phyloP scores from a whole-genome alignment of 2,888 invertebrate genomes.

The Epsilonema sp. region DNA sequence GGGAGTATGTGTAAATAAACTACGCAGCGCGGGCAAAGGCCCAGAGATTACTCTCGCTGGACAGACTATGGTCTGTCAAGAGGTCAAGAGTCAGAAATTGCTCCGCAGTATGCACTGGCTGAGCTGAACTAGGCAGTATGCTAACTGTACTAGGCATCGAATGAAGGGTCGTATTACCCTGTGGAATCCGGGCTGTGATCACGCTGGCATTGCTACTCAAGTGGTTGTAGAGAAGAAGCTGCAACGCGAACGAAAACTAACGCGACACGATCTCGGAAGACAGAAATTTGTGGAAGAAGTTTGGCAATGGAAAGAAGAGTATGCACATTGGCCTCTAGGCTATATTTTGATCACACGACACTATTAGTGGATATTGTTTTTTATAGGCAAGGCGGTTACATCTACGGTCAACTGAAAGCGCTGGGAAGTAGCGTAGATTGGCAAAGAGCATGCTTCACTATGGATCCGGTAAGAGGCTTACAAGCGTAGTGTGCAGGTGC shows the following conservation, averaged over 20 bases:
- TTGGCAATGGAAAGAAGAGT: constrained; percentile 87
- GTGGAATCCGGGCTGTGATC: constrained; percentile 96
- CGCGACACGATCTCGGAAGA: constrained; percentile 79
- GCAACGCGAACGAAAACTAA: constrained; percentile 62
- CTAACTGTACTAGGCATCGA: too few relatives aligned
- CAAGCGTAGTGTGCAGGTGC: too few relatives aligned
- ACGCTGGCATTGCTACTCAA: constrained; percentile 97
- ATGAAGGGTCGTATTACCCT: constrained; percentile 79
- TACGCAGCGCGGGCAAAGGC: too few relatives aligned
- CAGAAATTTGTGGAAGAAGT: constrained; percentile 72
- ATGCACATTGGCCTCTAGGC: constrained; percentile 24
- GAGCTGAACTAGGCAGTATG: too few relatives aligned
- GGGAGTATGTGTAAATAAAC: too few relatives aligned
- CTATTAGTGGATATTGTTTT: constrained; percentile 10
- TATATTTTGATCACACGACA: background rate
- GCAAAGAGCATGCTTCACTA: constrained; percentile 79
- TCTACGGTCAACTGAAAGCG: constrained; percentile 61
- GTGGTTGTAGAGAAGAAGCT: constrained; percentile 92
- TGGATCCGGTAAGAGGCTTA: constrained; percentile 51
- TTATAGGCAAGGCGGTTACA: constrained; percentile 45
- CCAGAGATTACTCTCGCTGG: too few relatives aligned
- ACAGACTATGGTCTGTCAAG: too few relatives aligned
- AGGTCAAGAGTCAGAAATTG: too few relatives aligned
- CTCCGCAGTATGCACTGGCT: too few relatives aligned
- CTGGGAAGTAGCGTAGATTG: constrained; percentile 86